Conservation (phyloP, 2,888 invertebrate genomes). For the Pollenia angustigena region DNA sequence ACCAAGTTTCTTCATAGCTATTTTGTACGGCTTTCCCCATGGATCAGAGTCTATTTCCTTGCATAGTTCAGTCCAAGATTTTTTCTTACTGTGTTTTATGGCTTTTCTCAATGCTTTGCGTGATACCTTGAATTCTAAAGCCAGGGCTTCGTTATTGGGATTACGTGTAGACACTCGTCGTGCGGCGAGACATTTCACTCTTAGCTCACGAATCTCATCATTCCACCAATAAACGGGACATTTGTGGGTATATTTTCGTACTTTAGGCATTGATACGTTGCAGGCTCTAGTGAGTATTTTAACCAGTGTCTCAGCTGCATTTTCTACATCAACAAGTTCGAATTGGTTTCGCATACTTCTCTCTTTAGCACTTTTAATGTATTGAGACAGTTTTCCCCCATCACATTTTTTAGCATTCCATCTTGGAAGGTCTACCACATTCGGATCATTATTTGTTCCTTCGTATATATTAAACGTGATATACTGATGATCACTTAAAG, state of each 20-base stretch:
- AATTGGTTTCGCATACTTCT: too few species aligned
- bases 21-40: not conserved
- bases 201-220: not conserved
- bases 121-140: not conserved
- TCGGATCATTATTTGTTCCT: not conserved
- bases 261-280: too few species aligned
- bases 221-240: not conserved
- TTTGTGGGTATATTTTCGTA: too few species aligned
- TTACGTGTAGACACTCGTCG: not conserved
- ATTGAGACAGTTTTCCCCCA: too few species aligned
- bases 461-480: not conserved
- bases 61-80: not conserved
- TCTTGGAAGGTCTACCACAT: not conserved
- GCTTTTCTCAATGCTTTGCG: not conserved
- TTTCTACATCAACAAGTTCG: too few species aligned
- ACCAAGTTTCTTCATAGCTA: not conserved
- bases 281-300: not conserved
- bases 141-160: not conserved
- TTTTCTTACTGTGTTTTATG: not conserved
- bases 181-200: not conserved
- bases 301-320: not conserved
- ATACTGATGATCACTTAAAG: constrained; percentile 1
- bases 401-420: not conserved
- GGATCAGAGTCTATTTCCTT: not conserved
- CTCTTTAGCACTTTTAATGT: too few species aligned